Percentiles rank a stretch among this genome's conserved stretches.
Evolutionary conservation across 2,113 vertebrate genomes (phyloP).

Genomic region (Chloropsis cyanopogon): DNA sequence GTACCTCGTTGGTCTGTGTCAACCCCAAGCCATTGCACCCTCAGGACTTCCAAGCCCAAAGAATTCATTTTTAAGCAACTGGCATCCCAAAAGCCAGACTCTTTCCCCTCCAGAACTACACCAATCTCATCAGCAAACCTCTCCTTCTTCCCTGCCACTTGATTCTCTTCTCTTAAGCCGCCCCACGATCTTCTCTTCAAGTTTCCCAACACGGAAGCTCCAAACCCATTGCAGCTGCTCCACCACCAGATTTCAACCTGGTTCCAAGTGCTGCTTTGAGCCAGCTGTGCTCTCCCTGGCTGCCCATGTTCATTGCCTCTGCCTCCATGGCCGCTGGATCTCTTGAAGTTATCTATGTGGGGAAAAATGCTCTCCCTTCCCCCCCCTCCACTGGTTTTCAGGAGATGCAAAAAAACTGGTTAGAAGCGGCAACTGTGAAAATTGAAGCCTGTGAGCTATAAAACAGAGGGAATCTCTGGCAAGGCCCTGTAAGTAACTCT

Average conservation of each 20-base stretch:
- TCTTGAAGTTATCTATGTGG: neutral
- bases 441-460: constrained; percentile 24
- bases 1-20: neutral
- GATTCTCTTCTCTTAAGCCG: neutral
- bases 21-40: neutral
- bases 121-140: neutral
- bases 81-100: neutral
- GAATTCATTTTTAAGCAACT: neutral
- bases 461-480: constrained; percentile 44
- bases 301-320: neutral
- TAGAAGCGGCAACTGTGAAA: constrained; percentile 17
- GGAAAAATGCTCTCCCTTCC: neutral
- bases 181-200: neutral
- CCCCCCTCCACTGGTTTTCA: neutral
- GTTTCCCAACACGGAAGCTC: neutral
- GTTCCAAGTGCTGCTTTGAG: neutral
- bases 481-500: neutral
- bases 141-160: neutral
- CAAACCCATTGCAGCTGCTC: neutral
- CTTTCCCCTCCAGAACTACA: neutral
- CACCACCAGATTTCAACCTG: neutral
- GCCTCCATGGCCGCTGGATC: neutral
- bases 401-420: neutral
- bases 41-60: neutral
- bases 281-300: rapidly evolving